A percentile compares a stretch with the other conserved stretches of the same genome.
These are phyloP conservation scores for Eurystomus gularis DNA, from an alignment of 2,113 vertebrate species.

Conservation along the genomic window DNA sequence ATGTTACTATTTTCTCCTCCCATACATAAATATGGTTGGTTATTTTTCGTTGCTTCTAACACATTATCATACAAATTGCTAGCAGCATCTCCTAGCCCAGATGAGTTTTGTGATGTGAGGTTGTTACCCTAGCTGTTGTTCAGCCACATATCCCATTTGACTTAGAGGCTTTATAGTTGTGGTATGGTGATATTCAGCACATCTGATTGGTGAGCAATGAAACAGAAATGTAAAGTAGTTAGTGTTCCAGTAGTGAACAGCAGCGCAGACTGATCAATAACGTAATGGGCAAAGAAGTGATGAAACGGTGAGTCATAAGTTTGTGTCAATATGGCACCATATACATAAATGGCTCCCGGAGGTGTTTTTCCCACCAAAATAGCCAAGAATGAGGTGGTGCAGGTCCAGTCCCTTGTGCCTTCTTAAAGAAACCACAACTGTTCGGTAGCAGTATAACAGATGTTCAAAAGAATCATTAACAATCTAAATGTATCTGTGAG, in stretches of 20 bases:
- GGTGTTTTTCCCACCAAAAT: slow-evolving; percentile 39
- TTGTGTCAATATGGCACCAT: slow-evolving; percentile 16
- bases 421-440: slow-evolving; percentile 79
- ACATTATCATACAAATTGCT: slow-evolving; percentile 53
- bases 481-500: slow-evolving; percentile 71
- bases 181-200: neutral
- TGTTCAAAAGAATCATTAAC: slow-evolving; percentile 79
- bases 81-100: neutral
- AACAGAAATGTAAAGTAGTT: neutral
- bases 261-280: slow-evolving; percentile 23
- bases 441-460: slow-evolving; percentile 71
- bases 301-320: slow-evolving; percentile 18
- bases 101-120: slow-evolving; percentile 2
- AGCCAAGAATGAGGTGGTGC: slow-evolving; percentile 63
- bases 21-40: neutral
- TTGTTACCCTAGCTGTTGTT: neutral
- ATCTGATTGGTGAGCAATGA: neutral
- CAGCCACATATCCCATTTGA: neutral
- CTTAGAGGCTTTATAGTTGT: neutral
- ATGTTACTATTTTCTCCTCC: neutral
- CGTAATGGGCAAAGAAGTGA: slow-evolving; percentile 19
- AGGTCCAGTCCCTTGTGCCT: slow-evolving; percentile 70
- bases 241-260: slow-evolving; percentile 4
- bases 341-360: slow-evolving; percentile 52
- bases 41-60: neutral